Evolutionary conservation across 2,888 invertebrate genomes (phyloP), one percentile per base, ranked within the genome.

Genomic region (Nomada fabriciana): DNA sequence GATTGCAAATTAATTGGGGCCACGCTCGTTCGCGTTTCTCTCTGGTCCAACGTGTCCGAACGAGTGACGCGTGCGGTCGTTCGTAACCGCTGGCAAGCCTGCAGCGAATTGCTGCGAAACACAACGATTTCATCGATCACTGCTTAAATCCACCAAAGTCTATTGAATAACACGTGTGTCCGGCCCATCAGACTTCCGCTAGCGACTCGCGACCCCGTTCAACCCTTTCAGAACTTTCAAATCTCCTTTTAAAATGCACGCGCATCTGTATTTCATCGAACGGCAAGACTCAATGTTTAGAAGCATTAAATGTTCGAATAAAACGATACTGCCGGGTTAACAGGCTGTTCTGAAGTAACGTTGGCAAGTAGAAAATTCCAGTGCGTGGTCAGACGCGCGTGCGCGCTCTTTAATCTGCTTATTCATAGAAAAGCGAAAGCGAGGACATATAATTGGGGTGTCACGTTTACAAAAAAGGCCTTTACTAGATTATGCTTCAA

Each of bases 1-100:
- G 88, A 90, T 86, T 82, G 83, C 84, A 82, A 89, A 90, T 88
- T 90, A 90, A 89, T 89, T 81, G 87, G 70, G 71, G 75, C 69
- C 65, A 72, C 70, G 83, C 64, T 85, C 63, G 69, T 69, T 53
- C 80, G 83, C 81, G 81, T 81, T 76, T 84, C 83, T 72, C 60
- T 72, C 82, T 63, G 74, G 64, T 57, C 69, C 61, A 57, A 76
- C 80, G 83, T 86, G 84, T 82, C 69, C 77, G 73, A 83, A 80
- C 85, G 85, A 88, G 83, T 84, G 88, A 88, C 83, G 86, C 88
- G 84, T 86, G 82, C 76, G 80, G 79, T 82, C 85, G 76, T 80
- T 74, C 78, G 81, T 83, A 85, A 86, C 86, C 86, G 53, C 79
- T 60, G 80, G 68, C 74, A 61, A 70, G 75, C 69, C 70, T 80